phyloP scores from a whole-genome alignment of 2,888 invertebrate genomes.

The Eutolmus rufibarbis region DNA sequence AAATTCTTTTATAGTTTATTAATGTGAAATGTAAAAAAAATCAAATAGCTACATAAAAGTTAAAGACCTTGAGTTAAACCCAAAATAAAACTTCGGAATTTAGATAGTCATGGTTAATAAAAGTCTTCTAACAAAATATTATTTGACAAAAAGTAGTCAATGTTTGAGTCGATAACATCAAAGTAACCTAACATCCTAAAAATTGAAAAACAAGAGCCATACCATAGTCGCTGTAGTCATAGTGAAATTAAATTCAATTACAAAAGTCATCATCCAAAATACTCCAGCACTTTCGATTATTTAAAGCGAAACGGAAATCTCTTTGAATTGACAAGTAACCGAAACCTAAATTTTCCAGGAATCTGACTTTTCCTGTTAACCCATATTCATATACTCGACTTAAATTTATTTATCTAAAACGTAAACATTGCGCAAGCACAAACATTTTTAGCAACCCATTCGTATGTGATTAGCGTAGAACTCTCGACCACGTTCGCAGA shows the following conservation, averaged over 20 bases:
- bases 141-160: no score
- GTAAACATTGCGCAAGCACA: not conserved
- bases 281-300: not conserved
- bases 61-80: no score
- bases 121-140: no score
- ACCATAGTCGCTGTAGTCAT: not conserved
- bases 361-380: not conserved
- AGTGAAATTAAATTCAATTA: not conserved
- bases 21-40: no score
- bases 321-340: not conserved
- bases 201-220: not conserved
- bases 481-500: not conserved
- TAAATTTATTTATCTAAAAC: not conserved
- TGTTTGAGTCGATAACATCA: no score
- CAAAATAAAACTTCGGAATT: no score
- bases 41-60: no score
- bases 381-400: not conserved
- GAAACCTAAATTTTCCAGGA: not conserved
- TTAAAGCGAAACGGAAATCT: not conserved
- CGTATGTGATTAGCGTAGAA: not conserved
- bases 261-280: not conserved
- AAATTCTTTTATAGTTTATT: no score
- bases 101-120: no score
- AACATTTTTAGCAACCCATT: not conserved
- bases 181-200: not conserved